Conservation (phyloP, 2,113 vertebrate genomes). For the Colossoma macropomum region DNA sequence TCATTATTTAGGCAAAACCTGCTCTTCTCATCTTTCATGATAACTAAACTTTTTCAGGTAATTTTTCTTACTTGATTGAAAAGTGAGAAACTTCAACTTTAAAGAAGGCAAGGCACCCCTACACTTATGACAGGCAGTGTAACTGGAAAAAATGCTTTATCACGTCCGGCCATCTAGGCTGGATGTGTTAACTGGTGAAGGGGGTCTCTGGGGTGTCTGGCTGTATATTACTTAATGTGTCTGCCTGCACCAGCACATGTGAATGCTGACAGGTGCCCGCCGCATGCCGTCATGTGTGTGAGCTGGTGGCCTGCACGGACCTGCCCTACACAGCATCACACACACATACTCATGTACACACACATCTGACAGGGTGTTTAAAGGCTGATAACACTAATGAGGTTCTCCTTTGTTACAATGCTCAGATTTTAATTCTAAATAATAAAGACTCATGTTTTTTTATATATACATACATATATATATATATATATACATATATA, state of each 20-base stretch:
- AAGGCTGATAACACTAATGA: neutral
- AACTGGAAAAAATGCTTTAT: neutral
- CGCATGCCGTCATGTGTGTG: neutral
- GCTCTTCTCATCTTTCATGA: no score
- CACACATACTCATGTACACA: conserved; percentile 19
- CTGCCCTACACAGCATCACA: no score
- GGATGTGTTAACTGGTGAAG: neutral
- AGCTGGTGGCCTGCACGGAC: neutral
- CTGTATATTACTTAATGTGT: conserved; percentile 36
- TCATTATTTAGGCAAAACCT: no score
- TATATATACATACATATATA: no score
- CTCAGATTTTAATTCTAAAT: neutral
- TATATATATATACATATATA: no score
- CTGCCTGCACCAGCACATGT: conserved; percentile 46
- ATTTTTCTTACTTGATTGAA: neutral
- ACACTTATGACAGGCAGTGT: neutral
- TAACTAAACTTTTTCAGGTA: no score
- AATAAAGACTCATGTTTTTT: no score
- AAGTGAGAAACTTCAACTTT: neutral
- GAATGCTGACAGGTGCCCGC: conserved; percentile 52
- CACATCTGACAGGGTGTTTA: neutral
- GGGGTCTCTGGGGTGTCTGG: neutral
- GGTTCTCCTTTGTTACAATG: neutral
- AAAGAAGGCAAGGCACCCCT: no score
- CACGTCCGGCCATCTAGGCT: neutral